Conservation (phyloP, 1,140 invertebrate species). For the Nephila pilipes region DNA sequence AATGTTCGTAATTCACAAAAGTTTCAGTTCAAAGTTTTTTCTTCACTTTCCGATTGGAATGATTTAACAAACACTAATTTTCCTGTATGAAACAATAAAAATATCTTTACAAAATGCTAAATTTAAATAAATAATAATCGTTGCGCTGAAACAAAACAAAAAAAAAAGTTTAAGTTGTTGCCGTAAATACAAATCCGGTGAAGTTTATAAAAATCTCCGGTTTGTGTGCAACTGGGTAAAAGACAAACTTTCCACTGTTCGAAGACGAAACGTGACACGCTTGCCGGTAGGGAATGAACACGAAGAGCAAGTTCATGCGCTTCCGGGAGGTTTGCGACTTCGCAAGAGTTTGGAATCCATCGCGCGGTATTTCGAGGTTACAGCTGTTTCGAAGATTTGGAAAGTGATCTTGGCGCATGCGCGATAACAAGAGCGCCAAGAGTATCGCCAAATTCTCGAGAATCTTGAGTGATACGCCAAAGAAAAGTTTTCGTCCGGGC, state of each 20-base stretch:
- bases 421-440: slow-evolving; percentile 3
- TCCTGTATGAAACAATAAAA: not conserved
- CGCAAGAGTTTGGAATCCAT: slow-evolving; percentile 54
- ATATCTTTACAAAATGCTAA: not conserved
- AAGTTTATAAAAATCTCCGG: not conserved
- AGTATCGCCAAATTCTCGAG: slow-evolving; percentile 15
- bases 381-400: slow-evolving; percentile 61
- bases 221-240: not conserved
- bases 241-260: not conserved
- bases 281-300: not conserved
- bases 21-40: too few relatives aligned
- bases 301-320: not conserved
- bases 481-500: slow-evolving; percentile 8
- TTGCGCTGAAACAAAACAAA: not conserved
- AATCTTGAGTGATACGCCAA: slow-evolving; percentile 30
- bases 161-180: not conserved
- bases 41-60: too few relatives aligned
- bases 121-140: not conserved
- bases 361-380: slow-evolving; percentile 50
- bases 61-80: too few relatives aligned
- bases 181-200: not conserved
- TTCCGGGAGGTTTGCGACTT: slow-evolving; percentile 34
- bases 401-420: slow-evolving; percentile 52
- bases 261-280: slow-evolving; percentile 5
- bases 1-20: too few relatives aligned